These are phyloP conservation scores for Lepidurus couesii DNA, from an alignment of 1,140 invertebrate species.

Conservation along the genomic window DNA sequence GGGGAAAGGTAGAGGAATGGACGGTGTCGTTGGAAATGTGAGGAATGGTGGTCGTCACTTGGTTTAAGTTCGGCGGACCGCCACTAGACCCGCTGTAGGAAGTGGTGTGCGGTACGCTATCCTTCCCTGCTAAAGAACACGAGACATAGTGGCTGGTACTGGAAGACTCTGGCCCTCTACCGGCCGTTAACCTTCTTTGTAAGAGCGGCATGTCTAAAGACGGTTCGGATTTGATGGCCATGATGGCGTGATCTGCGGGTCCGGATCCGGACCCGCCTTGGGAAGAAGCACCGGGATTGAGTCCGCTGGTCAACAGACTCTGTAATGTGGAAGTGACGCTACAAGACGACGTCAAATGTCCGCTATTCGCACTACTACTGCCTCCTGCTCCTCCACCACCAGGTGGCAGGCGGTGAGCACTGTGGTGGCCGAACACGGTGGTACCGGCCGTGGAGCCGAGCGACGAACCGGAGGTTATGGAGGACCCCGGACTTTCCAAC, in stretches of 20 bases:
- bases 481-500: constrained; percentile 37
- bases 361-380: neutral
- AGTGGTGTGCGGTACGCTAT: constrained; percentile 37
- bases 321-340: constrained; percentile 54
- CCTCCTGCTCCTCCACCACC: constrained; percentile 39
- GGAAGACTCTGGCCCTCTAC: constrained; percentile 27
- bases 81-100: constrained; percentile 24
- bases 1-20: constrained; percentile 27
- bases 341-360: constrained; percentile 35
- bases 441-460: constrained; percentile 36
- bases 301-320: constrained; percentile 54
- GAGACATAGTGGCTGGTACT: constrained; percentile 27
- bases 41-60: constrained; percentile 35
- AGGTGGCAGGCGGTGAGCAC: constrained; percentile 35
- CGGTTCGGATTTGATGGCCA: constrained; percentile 35
- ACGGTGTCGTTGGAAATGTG: constrained; percentile 29
- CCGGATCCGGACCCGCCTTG: constrained; percentile 16
- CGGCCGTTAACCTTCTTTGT: constrained; percentile 46
- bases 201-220: constrained; percentile 62
- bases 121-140: constrained; percentile 31
- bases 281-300: neutral
- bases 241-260: constrained; percentile 24
- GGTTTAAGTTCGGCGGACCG: constrained; percentile 26
- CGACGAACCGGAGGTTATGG: constrained; percentile 32
- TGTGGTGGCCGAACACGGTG: constrained; percentile 36